These are phyloP conservation scores for Candidula unifasciata DNA, from an alignment of 2,888 invertebrate genomes.

Conservation along the genomic window DNA sequence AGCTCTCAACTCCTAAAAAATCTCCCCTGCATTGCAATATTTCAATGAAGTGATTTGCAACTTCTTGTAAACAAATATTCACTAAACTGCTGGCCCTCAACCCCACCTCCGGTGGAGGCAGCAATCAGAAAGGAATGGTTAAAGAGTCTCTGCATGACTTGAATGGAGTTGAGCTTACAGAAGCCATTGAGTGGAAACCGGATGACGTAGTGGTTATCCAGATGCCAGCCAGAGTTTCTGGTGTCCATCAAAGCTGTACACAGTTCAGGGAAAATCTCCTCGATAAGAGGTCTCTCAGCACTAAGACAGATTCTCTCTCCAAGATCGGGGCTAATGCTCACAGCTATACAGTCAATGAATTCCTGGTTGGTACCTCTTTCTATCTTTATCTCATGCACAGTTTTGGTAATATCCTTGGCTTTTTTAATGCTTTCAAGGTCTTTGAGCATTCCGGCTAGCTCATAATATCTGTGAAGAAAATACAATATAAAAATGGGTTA, in stretches of 20 bases:
- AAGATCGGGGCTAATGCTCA: conserved; percentile 88
- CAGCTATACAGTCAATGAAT: conserved; percentile 80
- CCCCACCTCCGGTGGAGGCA: conserved; percentile 91
- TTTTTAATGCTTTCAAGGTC: conserved; percentile 54
- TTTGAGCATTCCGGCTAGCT: conserved; percentile 52
- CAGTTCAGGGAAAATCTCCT: conserved; percentile 82
- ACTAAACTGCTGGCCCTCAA: conserved; percentile 92
- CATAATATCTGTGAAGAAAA: conserved; percentile 49
- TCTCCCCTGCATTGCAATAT: not conserved
- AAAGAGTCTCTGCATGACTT: conserved; percentile 88
- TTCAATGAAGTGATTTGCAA: conserved; percentile 56
- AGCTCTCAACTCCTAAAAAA: conserved; percentile 90
- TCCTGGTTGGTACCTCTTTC: conserved; percentile 49
- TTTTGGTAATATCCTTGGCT: conserved; percentile 47
- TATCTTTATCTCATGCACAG: conserved; percentile 75
- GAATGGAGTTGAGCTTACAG: conserved; percentile 92
- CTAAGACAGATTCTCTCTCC: conserved; percentile 90
- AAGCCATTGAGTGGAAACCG: conserved; percentile 92
- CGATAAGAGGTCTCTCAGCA: conserved; percentile 84
- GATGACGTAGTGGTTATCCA: conserved; percentile 89
- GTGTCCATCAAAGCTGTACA: conserved; percentile 86
- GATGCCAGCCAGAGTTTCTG: conserved; percentile 88
- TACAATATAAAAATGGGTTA: not conserved
- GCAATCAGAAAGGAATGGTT: conserved; percentile 88
- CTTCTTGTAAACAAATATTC: conserved; percentile 87